These are phyloP conservation scores for Pavo muticus DNA, from an alignment of 2,113 vertebrate species.

Conservation along the genomic window DNA sequence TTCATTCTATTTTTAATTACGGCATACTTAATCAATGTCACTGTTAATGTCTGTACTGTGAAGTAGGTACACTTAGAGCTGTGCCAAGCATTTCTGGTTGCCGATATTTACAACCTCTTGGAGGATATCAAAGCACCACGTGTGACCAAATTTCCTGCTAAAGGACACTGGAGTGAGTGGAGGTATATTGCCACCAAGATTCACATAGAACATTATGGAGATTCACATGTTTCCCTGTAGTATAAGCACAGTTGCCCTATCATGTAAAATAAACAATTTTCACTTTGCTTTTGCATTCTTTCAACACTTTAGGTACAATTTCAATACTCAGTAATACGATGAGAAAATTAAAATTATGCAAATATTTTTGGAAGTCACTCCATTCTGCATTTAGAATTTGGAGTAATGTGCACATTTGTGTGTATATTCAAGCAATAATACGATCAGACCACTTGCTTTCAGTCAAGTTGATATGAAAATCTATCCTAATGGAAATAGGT, in stretches of 20 bases:
- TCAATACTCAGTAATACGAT: background rate
- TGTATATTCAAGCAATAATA: background rate
- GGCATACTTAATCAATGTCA: background rate
- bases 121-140: background rate
- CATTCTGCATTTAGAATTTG: background rate
- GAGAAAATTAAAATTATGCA: background rate
- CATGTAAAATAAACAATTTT: background rate
- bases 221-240: background rate
- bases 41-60: background rate
- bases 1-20: background rate
- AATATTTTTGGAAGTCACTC: background rate
- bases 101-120: background rate
- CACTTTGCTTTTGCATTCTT: background rate
- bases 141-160: background rate
- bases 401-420: background rate
- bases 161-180: background rate
- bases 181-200: background rate
- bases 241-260: background rate
- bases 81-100: background rate
- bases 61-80: background rate
- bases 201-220: background rate
- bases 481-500: background rate
- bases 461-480: background rate
- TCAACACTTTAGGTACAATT: background rate
- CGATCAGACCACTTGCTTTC: background rate